Percentiles rank a stretch among this genome's conserved stretches.
phyloP scores from a whole-genome alignment of 2,113 vertebrate genomes.

The Vulpes ferrilata region DNA sequence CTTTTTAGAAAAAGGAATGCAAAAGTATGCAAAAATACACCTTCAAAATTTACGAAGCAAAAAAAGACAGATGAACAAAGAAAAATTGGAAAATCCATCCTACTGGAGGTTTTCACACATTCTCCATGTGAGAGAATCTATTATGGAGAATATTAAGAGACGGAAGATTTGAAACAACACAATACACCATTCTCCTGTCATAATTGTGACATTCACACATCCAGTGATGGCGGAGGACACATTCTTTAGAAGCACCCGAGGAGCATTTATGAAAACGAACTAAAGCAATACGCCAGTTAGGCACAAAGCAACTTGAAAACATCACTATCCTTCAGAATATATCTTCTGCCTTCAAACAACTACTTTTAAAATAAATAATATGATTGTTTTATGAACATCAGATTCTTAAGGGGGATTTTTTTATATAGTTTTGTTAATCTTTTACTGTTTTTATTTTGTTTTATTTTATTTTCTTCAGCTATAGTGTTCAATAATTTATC shows the following conservation, averaged over 20 bases:
- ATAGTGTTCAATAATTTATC: too few relatives aligned
- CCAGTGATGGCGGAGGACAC: accelerated
- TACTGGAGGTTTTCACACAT: background rate
- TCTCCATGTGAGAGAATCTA: background rate
- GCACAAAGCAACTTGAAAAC: background rate
- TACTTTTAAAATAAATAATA: background rate
- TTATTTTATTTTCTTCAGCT: too few relatives aligned
- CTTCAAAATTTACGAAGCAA: background rate
- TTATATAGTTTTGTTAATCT: too few relatives aligned
- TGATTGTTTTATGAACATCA: background rate
- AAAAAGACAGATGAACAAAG: background rate
- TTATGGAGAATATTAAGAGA: accelerated
- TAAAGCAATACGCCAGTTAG: background rate
- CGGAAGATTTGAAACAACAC: background rate
- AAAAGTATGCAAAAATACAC: background rate
- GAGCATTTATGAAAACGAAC: background rate
- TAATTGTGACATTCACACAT: accelerated
- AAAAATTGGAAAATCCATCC: background rate
- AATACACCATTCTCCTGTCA: background rate
- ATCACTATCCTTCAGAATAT: background rate
- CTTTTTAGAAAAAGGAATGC: background rate
- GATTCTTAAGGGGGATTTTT: background rate
- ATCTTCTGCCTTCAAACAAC: background rate
- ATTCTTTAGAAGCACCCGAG: background rate
- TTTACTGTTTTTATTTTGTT: too few relatives aligned